Conservation (phyloP, 2,888 invertebrate species). For the Hirtodrosophila confusa region DNA sequence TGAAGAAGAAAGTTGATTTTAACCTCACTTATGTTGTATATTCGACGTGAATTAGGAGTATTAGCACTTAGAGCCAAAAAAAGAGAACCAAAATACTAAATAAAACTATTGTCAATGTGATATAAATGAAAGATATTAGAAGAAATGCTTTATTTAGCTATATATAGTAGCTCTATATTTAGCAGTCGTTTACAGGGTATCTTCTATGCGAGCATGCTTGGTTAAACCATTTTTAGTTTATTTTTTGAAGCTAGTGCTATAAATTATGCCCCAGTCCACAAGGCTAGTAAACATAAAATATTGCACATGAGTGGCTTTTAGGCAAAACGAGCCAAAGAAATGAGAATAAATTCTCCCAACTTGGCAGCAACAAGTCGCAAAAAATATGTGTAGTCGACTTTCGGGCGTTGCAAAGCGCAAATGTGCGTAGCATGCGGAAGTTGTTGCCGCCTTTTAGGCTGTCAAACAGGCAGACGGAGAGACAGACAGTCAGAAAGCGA, state of each 20-base stretch:
- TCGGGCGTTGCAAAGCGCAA: constrained; percentile 37
- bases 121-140: too few species aligned
- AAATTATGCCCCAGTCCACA: constrained; percentile 53
- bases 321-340: constrained; percentile 25
- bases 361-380: constrained; percentile 61
- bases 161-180: too few species aligned
- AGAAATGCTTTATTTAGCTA: too few species aligned
- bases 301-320: constrained; percentile 62
- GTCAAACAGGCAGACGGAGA: constrained; percentile 15
- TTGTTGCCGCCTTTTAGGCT: constrained; percentile 66
- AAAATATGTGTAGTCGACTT: constrained; percentile 27
- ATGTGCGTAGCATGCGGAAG: constrained; percentile 44
- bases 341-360: constrained; percentile 5
- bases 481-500: constrained; percentile 3
- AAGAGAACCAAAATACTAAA: too few species aligned
- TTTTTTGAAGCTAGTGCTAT: constrained; percentile 31
- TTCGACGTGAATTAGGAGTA: too few species aligned
- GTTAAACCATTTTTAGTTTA: not conserved
- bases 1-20: too few species aligned
- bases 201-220: not conserved
- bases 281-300: constrained; percentile 59
- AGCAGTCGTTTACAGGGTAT: not conserved
- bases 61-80: too few species aligned
- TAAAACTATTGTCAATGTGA: too few species aligned
- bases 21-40: too few species aligned